Evolutionary conservation across 2,797 vertebrate species (phyloP), one percentile per base, ranked within the genome.

Genomic region (Phalanger gymnotis): DNA sequence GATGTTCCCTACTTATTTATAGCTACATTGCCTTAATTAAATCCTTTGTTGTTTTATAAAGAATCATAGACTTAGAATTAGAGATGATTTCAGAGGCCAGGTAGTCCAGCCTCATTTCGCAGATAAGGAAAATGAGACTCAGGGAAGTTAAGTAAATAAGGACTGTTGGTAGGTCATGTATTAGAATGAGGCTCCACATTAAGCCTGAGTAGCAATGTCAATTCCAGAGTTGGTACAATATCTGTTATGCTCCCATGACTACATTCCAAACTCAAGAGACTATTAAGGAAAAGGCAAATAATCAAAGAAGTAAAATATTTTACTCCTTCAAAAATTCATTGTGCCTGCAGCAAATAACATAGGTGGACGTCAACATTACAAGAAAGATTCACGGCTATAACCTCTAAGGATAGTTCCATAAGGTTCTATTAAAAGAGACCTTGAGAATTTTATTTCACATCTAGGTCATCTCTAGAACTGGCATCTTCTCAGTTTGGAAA

Each of bases 401-500:
- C 40, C 25, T 47, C 22, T 47, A 51, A 87, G 40, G 22, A 87
- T 27, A 27, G 25, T 87, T 87, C 22, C 73, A 87, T 51, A 27
- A 87, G 25, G 40, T 27, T 51, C 40, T 47, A 87, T 87, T 90
- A 57, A 14, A n/a, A 27, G 53, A 54, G 53, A 54, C 31, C 28
- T 93, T 13, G 1, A 90, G 58, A 92, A 87, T 22, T 13, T 47
- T 91, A n/a, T 22, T 22, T 66, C 61, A 90, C 53, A 47, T 91
- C 92, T 40, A 57, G 14, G 89, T 90, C 94, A 94, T 92, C 3
- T 54, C 96, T 93, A 94, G 47, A 96, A 90, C 2, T 61, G 30
- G 25, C 93, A 31, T 6, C 95, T 96, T 93, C 89, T 94, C 93
- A 96, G 93, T 91, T 5, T 92, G 27, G 27, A 96, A 87, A 87